Conservation (phyloP, 2,888 invertebrate genomes). For the Drosophila picticornis region DNA sequence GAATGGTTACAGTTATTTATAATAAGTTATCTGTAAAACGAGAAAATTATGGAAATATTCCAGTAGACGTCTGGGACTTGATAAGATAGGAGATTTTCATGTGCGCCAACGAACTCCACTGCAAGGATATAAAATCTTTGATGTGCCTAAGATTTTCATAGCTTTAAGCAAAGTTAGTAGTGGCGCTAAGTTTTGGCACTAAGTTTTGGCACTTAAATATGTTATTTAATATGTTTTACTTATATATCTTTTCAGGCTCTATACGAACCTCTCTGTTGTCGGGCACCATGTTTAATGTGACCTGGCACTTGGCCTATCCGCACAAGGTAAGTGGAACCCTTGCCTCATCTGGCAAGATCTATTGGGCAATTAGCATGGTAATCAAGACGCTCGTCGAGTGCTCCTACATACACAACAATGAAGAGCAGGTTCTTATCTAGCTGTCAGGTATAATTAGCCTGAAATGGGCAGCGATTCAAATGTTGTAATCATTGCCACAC, state of each 20-base stretch:
- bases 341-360: slow-evolving; percentile 17
- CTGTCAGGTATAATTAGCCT: slow-evolving; percentile 50
- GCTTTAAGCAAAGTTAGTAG: too few species aligned
- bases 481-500: slow-evolving; percentile 72
- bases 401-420: slow-evolving; percentile 66
- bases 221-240: neutral
- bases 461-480: slow-evolving; percentile 31
- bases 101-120: neutral
- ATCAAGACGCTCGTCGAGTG: slow-evolving; percentile 49
- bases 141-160: neutral
- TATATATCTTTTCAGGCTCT: slow-evolving; percentile 87
- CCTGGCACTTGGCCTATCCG: slow-evolving; percentile 97
- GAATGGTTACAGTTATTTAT: neutral
- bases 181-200: too few species aligned
- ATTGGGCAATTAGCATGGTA: slow-evolving; percentile 32
- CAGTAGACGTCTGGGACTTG: too few species aligned
- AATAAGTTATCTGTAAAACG: neutral
- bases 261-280: slow-evolving; percentile 92
- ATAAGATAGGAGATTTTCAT: too few species aligned
- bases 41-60: neutral
- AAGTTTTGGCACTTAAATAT: too few species aligned
- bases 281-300: slow-evolving; percentile 94
- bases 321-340: slow-evolving; percentile 90
- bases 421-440: slow-evolving; percentile 52
- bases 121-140: neutral